Conservation (phyloP, 2,113 vertebrate genomes). For the Platycercus adscitus region DNA sequence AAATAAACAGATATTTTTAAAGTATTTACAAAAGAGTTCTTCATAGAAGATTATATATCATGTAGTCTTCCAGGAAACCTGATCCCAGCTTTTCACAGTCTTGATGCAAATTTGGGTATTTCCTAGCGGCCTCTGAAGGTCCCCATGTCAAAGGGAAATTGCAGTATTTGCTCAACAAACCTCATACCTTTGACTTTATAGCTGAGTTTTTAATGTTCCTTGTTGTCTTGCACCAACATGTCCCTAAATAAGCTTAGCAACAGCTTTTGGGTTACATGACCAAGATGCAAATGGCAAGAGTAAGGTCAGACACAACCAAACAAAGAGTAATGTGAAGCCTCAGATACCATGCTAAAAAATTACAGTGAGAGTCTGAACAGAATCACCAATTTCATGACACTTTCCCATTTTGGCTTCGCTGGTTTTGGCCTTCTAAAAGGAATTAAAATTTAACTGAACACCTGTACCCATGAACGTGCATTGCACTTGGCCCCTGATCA, state of each 20-base stretch:
- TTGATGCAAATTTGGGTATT: not conserved
- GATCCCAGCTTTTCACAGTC: not conserved
- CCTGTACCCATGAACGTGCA: fast-evolving
- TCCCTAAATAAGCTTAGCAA: not conserved
- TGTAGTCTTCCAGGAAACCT: not conserved
- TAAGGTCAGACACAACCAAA: not conserved
- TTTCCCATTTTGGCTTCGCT: not conserved
- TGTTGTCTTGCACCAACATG: not conserved
- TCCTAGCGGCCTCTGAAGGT: not conserved
- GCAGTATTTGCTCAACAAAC: not conserved
- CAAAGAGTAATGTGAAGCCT: not conserved
- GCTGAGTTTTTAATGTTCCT: not conserved
- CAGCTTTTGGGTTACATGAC: not conserved
- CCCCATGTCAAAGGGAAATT: not conserved
- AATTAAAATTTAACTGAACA: not conserved
- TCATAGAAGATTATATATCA: not conserved
- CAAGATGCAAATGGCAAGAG: not conserved
- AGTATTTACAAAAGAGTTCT: not conserved
- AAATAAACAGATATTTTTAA: not conserved
- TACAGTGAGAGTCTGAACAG: not conserved
- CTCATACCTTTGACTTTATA: not conserved
- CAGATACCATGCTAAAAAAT: not conserved
- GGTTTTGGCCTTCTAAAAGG: not conserved
- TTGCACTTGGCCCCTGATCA: not conserved
- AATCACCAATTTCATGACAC: not conserved